Evolutionary conservation across 2,888 invertebrate species (phyloP), one percentile per base, ranked within the genome.

Genomic region (Eudemis profundana): DNA sequence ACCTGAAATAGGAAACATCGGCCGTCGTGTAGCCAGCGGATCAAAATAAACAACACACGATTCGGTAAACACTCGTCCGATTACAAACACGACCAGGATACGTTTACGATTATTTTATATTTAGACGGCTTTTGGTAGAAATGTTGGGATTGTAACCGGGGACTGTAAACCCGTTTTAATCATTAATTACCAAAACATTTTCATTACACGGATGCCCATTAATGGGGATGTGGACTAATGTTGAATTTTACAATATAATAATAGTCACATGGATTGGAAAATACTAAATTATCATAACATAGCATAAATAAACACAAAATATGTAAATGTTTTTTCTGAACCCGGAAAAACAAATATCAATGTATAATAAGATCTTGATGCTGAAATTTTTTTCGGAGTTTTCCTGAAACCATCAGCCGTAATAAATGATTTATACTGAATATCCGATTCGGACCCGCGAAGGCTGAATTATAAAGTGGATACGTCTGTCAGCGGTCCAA

Each of bases 71-170:
- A 53, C 14, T 23, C 44, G 47, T 10, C 8, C 38, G 46, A 44
- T 64, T 65, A 65, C 68, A 65, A 68, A 68, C 38, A 46, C 50
- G 44, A 44, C 12, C 49, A 21, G 47, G 67, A 65, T 47, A 57
- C 57, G 46, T 68, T 61, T 57, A 68, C 64, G 53, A 61, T 49
- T 29, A 12, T n/a, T 19, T 59, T 68, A 68, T 64, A 64, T 61
- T 68, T 67, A 64, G 67, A 60, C 15, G 51, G 57, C 27, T 49
- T 66, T 61, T 56, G 54, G 27, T 27, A 54, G 49, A 29, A 29
- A 54, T 17, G 21, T n/a, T 23, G 7, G 27, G n/a, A 4, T n/a
- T 46, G 1, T 21, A 21, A 19, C 44, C 10, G 19, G n/a, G n/a
- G n/a, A n/a, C n/a, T n/a, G n/a, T n/a, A n/a, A n/a, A n/a, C n/a